phyloP scores from a whole-genome alignment of 2,797 vertebrate species.

The Chelon labrosus region DNA sequence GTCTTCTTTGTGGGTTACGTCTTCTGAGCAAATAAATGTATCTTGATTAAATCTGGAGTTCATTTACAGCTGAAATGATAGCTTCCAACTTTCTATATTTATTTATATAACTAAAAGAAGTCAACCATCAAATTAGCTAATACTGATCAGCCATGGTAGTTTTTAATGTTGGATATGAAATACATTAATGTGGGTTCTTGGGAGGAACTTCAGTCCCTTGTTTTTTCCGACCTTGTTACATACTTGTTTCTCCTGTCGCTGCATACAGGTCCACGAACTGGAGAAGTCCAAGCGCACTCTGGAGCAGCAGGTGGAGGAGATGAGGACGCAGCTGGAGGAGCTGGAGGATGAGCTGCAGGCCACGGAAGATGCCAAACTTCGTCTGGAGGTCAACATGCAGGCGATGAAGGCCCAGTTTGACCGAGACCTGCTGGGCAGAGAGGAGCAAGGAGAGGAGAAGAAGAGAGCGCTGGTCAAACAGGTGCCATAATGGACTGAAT shows the following conservation, averaged over 20 bases:
- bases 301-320: slow-evolving; percentile 98
- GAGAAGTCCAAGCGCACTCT: slow-evolving; percentile 97
- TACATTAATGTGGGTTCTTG: background rate
- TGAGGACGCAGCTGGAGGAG: slow-evolving; percentile 97
- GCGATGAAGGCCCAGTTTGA: slow-evolving; percentile 98
- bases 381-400: slow-evolving; percentile 99
- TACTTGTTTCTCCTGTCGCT: background rate
- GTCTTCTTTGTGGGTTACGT: background rate
- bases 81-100: too few species aligned
- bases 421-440: slow-evolving; percentile 92
- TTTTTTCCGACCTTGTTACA: background rate
- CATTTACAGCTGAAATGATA: too few species aligned
- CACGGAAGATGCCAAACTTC: slow-evolving; percentile 96
- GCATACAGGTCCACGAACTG: slow-evolving; percentile 94
- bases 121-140: too few species aligned
- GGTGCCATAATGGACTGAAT: slow-evolving; percentile 62
- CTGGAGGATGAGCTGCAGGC: slow-evolving; percentile 98
- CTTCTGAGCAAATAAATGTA: background rate
- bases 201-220: background rate
- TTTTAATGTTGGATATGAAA: too few species aligned
- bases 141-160: too few species aligned
- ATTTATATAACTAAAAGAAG: too few species aligned
- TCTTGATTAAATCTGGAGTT: background rate
- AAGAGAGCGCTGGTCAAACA: slow-evolving; percentile 94
- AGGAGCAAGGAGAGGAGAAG: slow-evolving; percentile 98